Evolutionary conservation across 2,888 invertebrate species (phyloP).

Genomic region (Euphydryas editha): DNA sequence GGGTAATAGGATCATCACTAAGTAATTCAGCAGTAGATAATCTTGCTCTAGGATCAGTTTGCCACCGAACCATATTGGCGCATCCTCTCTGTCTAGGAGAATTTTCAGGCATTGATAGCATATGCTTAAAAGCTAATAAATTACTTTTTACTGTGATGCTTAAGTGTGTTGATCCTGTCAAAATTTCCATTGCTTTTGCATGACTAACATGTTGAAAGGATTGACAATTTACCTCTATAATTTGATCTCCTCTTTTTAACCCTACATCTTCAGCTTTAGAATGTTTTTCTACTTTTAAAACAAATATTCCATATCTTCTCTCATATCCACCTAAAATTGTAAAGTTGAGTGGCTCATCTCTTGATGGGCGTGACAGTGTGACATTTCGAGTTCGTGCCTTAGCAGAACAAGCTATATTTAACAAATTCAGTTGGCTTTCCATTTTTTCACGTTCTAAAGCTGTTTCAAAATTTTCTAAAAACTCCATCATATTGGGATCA

Average conservation of each 20-base stretch:
- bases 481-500: conserved; percentile 97
- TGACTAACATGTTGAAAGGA: conserved; percentile 97
- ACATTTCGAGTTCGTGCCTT: conserved; percentile 97
- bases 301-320: conserved; percentile 95
- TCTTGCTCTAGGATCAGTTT: conserved; percentile 88
- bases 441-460: conserved; percentile 93
- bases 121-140: conserved; percentile 91
- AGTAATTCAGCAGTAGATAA: conserved; percentile 90
- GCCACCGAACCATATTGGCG: conserved; percentile 87
- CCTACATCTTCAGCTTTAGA: conserved; percentile 98
- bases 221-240: conserved; percentile 98
- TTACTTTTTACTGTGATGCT: conserved; percentile 99
- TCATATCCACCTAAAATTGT: conserved; percentile 97
- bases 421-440: conserved; percentile 90
- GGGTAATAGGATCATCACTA: conserved; percentile 74
- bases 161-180: conserved; percentile 96
- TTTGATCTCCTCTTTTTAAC: conserved; percentile 98
- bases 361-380: conserved; percentile 94
- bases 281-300: conserved; percentile 95
- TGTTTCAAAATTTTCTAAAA: conserved; percentile 95
- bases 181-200: conserved; percentile 95
- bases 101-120: conserved; percentile 89
- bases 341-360: conserved; percentile 97
- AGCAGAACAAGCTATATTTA: conserved; percentile 98
- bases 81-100: conserved; percentile 89